Base-by-base conservation (phyloP, 1,140 invertebrate genomes). In the Drosophila sp. region DNA sequence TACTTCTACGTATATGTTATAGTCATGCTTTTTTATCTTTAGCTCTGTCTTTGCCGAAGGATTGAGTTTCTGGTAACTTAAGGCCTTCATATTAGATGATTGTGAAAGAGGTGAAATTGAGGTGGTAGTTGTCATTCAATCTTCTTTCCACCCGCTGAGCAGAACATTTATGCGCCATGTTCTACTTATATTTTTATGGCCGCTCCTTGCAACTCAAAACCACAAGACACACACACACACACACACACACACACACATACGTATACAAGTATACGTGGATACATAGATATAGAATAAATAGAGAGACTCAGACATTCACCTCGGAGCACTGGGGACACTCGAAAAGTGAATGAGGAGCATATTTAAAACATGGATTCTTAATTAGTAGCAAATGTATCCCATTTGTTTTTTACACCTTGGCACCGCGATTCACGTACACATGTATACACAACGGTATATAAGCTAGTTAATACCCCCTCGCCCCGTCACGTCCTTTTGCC, bases 351-450 rank as follows among this genome's bases (percentile, higher is more conserved):
- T 56, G 58, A 64, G 75, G 41, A 81, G 80, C 67, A 90, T 82
- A 81, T 90, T 78, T 89, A 65, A 90, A 91, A 91, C 90, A 91
- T 90, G 89, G 84, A 87, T 91, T 91, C 76, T 91, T 91, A 91
- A 91, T 91, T 91, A 91, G 90, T 78, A 79, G 76, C 72, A 78
- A 87, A 75, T 91, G 89, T 91, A 90, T 77, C 77, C 77, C 66
- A 76, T 89, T 80, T 81, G 64, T 63, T 67, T 67, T 72, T 48
- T 72, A 63, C 78, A 81, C 73, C 56, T 78, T 63, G 54, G 29
- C 48, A 34, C 67, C 75, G 59, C 58, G 61, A 66, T 74, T 75
- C 66, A 69, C 65, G 79, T 63, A 62, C 79, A 59, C 67, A 78
- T 66, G 62, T 72, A 73, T 74, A 41, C 41, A 11, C 56, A 43